These are phyloP conservation scores for Ornithoptera alexandrae DNA, from an alignment of 2,888 invertebrate species.

Conservation along the genomic window DNA sequence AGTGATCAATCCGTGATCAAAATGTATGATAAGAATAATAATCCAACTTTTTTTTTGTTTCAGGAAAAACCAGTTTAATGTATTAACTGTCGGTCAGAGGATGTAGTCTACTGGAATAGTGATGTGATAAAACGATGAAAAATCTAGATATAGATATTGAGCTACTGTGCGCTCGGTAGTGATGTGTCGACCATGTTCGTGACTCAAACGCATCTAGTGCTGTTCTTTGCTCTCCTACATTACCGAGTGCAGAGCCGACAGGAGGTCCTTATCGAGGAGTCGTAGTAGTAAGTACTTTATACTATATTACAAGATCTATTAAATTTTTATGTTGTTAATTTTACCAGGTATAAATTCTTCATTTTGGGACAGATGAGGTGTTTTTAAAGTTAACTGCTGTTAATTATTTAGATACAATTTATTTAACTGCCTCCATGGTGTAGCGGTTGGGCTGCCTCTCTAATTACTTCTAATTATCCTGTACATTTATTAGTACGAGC, in stretches of 20 bases:
- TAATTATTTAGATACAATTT: too few relatives aligned
- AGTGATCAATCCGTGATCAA: too few relatives aligned
- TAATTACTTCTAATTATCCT: too few relatives aligned
- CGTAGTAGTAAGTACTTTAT: slow-evolving; percentile 56
- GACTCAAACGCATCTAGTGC: slow-evolving; percentile 49
- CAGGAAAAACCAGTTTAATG: slow-evolving; percentile 7
- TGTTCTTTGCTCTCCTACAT: slow-evolving; percentile 49
- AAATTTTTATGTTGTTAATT: too few relatives aligned
- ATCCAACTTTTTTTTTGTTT: slow-evolving; percentile 13
- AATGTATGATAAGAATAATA: neutral
- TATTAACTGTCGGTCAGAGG: neutral
- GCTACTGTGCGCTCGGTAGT: slow-evolving; percentile 22
- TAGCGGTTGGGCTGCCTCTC: too few relatives aligned
- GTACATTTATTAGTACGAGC: too few relatives aligned
- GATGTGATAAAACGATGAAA: slow-evolving; percentile 7
- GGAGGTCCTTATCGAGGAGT: slow-evolving; percentile 69
- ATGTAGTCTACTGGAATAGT: slow-evolving; percentile 17
- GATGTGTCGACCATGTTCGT: slow-evolving; percentile 46
- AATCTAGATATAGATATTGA: slow-evolving; percentile 15
- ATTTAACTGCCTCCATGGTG: too few relatives aligned
- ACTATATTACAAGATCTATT: too few relatives aligned
- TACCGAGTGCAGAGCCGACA: slow-evolving; percentile 62
- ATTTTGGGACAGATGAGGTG: too few relatives aligned
- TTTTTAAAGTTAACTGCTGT: too few relatives aligned
- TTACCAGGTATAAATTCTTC: too few relatives aligned